phyloP scores from a whole-genome alignment of 1,140 invertebrate genomes.

The Leptestheria dahalacensis region DNA sequence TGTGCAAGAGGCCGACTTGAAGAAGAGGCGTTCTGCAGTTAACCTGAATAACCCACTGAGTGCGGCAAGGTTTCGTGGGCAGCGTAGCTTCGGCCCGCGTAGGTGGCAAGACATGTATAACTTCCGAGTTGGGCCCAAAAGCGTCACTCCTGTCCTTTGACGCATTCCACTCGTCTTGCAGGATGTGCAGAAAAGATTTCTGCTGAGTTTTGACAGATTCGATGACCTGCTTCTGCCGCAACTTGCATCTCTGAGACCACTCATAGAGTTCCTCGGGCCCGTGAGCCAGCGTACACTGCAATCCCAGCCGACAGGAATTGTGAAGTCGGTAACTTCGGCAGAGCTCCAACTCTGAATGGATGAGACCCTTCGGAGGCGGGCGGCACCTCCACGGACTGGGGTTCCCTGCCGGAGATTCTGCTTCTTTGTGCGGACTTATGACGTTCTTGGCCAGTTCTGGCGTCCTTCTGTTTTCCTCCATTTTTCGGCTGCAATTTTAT shows the following conservation, averaged over 20 bases:
- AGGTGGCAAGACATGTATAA: not conserved
- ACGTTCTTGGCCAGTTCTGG: too few species aligned
- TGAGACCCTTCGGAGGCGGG: not conserved
- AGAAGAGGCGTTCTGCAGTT: constrained; percentile 30
- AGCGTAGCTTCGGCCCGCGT: not conserved
- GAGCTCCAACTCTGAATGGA: not conserved
- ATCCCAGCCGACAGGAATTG: constrained; percentile 41
- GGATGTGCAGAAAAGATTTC: not conserved
- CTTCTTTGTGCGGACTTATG: too few species aligned
- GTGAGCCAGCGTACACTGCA: constrained; percentile 59
- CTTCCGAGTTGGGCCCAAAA: too few species aligned
- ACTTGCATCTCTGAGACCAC: constrained; percentile 56
- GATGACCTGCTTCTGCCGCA: constrained; percentile 26
- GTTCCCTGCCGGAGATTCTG: not conserved
- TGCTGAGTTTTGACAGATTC: not conserved
- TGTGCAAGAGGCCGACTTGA: constrained; percentile 51
- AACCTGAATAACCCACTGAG: constrained; percentile 49
- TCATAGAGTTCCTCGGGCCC: constrained; percentile 51
- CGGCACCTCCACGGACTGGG: not conserved
- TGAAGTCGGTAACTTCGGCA: not conserved
- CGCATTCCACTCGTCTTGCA: not conserved
- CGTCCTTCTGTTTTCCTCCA: too few species aligned
- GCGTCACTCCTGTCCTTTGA: not conserved
- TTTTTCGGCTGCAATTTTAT: too few species aligned
- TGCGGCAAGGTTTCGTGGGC: constrained; percentile 42